A percentile compares a stretch with the other conserved stretches of the same genome.
phyloP scores from a whole-genome alignment of 2,113 vertebrate species.

The Seriola dumerili region DNA sequence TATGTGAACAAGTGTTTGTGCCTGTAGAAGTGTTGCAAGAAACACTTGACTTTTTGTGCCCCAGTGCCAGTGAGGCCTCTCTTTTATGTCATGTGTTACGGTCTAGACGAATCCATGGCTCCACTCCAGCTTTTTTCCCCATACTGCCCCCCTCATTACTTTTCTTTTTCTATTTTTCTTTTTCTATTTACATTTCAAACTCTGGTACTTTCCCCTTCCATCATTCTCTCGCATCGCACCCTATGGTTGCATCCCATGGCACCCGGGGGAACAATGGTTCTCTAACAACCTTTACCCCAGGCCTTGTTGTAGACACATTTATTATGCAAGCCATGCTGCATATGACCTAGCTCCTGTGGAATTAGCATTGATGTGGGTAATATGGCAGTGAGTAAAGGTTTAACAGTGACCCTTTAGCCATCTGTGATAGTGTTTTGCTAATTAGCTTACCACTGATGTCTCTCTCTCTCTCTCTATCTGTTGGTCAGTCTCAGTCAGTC shows the following conservation, averaged over 20 bases:
- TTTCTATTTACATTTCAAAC: constrained; percentile 31
- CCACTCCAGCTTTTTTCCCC: neutral
- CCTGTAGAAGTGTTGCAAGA: neutral
- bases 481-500: constrained; percentile 35
- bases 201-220: constrained; percentile 11
- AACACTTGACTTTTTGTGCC: constrained; percentile 20
- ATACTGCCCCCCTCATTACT: neutral
- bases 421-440: constrained; percentile 73
- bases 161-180: constrained; percentile 17
- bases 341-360: constrained; percentile 64
- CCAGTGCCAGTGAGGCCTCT: neutral
- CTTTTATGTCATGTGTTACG: constrained; percentile 18
- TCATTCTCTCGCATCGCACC: constrained; percentile 23
- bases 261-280: constrained; percentile 51
- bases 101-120: constrained; percentile 45
- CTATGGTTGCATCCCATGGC: constrained; percentile 14
- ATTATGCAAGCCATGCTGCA: constrained; percentile 51
- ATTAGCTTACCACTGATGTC: constrained; percentile 68
- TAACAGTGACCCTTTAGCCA: constrained; percentile 72
- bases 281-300: constrained; percentile 56
- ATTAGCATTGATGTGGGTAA: constrained; percentile 67
- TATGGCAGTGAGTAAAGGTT: constrained; percentile 73
- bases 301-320: constrained; percentile 35
- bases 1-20: neutral
- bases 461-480: constrained; percentile 22